A percentile compares a stretch with the other conserved stretches of the same genome.
phyloP scores from a whole-genome alignment of 2,888 invertebrate genomes.

The Beris chalybata region DNA sequence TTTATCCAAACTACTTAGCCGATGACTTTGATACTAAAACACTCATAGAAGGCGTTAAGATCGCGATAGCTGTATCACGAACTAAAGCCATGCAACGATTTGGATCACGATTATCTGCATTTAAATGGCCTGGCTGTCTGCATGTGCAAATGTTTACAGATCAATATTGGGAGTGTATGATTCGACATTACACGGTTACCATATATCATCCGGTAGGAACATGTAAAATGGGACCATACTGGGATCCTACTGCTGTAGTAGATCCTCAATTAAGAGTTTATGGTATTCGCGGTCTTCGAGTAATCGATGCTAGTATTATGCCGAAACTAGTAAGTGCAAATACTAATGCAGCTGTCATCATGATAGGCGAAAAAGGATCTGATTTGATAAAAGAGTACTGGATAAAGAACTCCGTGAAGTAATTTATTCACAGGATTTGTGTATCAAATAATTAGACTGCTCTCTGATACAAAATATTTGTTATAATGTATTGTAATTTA shows the following conservation, averaged over 20 bases:
- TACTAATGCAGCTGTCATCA: conserved; percentile 83
- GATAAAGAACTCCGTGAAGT: conserved; percentile 61
- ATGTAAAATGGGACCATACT: conserved; percentile 86
- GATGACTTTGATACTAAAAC: conserved; percentile 79
- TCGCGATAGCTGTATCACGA: conserved; percentile 76
- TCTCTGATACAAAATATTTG: neutral
- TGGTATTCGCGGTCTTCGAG: conserved; percentile 75
- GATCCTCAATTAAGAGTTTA: conserved; percentile 78
- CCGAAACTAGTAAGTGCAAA: conserved; percentile 83
- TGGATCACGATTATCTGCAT: conserved; percentile 70
- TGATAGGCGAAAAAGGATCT: conserved; percentile 88
- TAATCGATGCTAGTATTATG: conserved; percentile 86
- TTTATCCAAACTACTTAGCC: conserved; percentile 88
- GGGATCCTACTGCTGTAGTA: conserved; percentile 82
- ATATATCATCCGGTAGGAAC: conserved; percentile 88
- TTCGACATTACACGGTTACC: conserved; percentile 77
- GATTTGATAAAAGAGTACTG: conserved; percentile 86
- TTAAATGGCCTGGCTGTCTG: conserved; percentile 77
- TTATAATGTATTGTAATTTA: neutral
- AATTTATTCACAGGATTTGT: neutral
- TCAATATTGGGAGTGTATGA: conserved; percentile 85
- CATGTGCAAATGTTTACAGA: conserved; percentile 71
- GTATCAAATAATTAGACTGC: neutral
- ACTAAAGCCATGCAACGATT: conserved; percentile 76
- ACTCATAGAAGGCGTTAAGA: conserved; percentile 82